Evolutionary conservation across 2,888 invertebrate genomes (phyloP), one percentile per base, ranked within the genome.

Genomic region (Balanococcus diminutus): DNA sequence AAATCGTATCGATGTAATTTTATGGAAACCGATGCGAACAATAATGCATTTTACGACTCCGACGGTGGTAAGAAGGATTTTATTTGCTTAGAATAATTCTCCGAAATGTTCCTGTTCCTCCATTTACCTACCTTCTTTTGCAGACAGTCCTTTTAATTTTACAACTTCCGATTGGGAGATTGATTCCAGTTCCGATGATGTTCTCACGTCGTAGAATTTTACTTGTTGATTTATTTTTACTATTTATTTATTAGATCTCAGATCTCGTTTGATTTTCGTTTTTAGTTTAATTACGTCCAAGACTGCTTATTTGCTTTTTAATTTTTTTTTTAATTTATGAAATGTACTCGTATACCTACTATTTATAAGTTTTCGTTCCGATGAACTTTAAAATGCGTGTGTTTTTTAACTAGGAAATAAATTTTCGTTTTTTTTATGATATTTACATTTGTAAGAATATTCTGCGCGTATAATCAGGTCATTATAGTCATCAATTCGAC

Each of bases 111-210:
- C 9, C n/a, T 4, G 0, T 46, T 56, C n/a, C n/a, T 56, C 1
- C 19, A 3, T 9, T 56, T 22, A 2, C 6, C 22, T 22, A 56
- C 11, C n/a, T 56, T 56, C 5, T 22, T 19, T 56, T 56, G 11
- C 56, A 56, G 56, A 56, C 22, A 56, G 22, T 22, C 56, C 56
- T 1, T 5, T 56, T 16, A 28, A 28, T 28, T 67, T 28, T 6
- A 28, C 67, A 1, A 67, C 2, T 67, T 67, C 67, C 14, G 84
- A 84, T 39, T 84, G 84, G 84, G 84, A 84, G 42, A 39, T 75
- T 25, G 84, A 84, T 22, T 42, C 84, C 5, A 82, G 19, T 61
- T 36, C 82, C 6, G 42, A 81, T 42, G 81, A 81, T 16, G 39
- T 42, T 81, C 81, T 81, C 22, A 46, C 25, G 16, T 25, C 36